A percentile compares a stretch with the other conserved stretches of the same genome.
phyloP scores from a whole-genome alignment of 2,888 invertebrate genomes.

The Tetheella fluctuosa region DNA sequence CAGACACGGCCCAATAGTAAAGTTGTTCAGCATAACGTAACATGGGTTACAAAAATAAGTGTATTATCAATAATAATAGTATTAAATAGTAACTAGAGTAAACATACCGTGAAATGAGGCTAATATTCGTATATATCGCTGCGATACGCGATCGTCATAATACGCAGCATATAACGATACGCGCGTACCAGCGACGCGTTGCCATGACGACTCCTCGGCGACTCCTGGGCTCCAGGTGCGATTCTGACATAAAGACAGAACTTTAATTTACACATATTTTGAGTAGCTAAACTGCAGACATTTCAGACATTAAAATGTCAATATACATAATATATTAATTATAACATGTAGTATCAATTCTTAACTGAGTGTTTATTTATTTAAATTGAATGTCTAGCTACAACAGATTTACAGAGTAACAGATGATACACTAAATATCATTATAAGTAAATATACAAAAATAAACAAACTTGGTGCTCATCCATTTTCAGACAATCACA shows the following conservation, averaged over 20 bases:
- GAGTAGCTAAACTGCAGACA: too few relatives aligned
- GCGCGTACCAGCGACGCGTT: slow-evolving; percentile 65
- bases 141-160: slow-evolving; percentile 77
- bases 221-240: slow-evolving; percentile 58
- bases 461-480: too few relatives aligned
- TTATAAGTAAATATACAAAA: too few relatives aligned
- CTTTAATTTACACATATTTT: not conserved
- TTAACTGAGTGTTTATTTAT: not conserved
- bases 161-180: slow-evolving; percentile 81
- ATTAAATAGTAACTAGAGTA: not conserved
- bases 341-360: too few relatives aligned
- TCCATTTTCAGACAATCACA: too few relatives aligned
- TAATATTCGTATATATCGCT: slow-evolving; percentile 70
- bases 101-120: slow-evolving; percentile 69
- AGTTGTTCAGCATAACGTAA: too few relatives aligned
- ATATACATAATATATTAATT: not conserved
- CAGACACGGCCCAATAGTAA: too few relatives aligned
- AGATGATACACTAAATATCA: too few relatives aligned
- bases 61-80: too few relatives aligned
- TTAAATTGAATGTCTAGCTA: too few relatives aligned
- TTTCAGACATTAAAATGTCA: not conserved
- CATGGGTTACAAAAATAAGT: too few relatives aligned
- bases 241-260: slow-evolving; percentile 51
- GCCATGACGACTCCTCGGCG: slow-evolving; percentile 59
- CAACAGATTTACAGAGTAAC: too few relatives aligned